These are phyloP conservation scores for Drosophila mercatorum DNA, from an alignment of 2,888 invertebrate genomes.

Conservation along the genomic window DNA sequence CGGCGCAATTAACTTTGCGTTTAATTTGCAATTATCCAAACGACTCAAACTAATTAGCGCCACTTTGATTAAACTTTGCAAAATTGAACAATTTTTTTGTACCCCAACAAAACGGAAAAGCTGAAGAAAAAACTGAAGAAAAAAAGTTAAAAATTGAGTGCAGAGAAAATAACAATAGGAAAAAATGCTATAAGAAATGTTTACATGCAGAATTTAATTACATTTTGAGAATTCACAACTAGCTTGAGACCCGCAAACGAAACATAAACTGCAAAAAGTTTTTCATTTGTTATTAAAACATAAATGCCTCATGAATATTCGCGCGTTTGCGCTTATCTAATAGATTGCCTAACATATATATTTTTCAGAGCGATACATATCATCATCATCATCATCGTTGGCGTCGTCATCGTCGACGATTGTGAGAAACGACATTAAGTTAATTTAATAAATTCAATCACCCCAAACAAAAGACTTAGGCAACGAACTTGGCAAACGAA, in stretches of 20 bases:
- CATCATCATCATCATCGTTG: constrained; percentile 15
- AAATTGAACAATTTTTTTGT: constrained; percentile 55
- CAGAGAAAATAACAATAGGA: constrained; percentile 20
- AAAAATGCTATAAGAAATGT: constrained; percentile 6
- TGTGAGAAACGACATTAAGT: constrained; percentile 42
- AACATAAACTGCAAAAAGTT: constrained; percentile 21
- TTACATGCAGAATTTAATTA: constrained; percentile 30
- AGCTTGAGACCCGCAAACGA: constrained; percentile 1
- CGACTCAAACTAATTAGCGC: constrained; percentile 81
- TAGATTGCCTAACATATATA: constrained; percentile 28
- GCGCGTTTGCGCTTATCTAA: constrained; percentile 37
- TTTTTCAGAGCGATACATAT: constrained; percentile 21
- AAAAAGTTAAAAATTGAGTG: constrained; percentile 8
- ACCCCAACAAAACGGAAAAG: constrained; percentile 6
- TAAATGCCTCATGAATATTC: constrained; percentile 17
- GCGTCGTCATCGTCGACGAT: constrained; percentile 17
- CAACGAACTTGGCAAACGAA: constrained; percentile 64
- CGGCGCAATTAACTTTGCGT: constrained; percentile 79
- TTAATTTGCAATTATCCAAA: constrained; percentile 81
- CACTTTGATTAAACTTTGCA: constrained; percentile 78
- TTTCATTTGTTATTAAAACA: constrained; percentile 23
- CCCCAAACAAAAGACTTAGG: constrained; percentile 75
- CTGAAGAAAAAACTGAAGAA: constrained; percentile 8
- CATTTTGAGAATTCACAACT: constrained; percentile 33
- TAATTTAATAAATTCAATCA: constrained; percentile 62